Percentiles rank a stretch among this genome's conserved stretches.
These are phyloP conservation scores for Sturnus vulgaris DNA, from an alignment of 2,113 vertebrate species.

Conservation along the genomic window DNA sequence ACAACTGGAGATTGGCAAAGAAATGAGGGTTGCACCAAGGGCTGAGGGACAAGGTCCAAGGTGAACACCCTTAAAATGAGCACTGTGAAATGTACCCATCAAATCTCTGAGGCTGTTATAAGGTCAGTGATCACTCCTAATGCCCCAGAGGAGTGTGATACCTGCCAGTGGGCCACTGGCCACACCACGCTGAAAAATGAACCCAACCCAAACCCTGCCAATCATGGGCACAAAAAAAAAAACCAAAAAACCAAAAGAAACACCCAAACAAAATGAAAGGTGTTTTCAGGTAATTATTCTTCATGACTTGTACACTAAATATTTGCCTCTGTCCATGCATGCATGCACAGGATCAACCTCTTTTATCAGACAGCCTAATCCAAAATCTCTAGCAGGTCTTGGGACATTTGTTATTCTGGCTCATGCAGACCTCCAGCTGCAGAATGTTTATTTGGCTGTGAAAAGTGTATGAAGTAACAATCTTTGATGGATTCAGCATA, in stretches of 20 bases:
- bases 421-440: constrained; percentile 36
- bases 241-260: too few species aligned
- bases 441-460: constrained; percentile 53
- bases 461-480: constrained; percentile 34
- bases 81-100: neutral
- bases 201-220: neutral
- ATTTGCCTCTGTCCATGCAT: neutral
- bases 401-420: neutral
- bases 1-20: neutral
- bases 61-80: neutral
- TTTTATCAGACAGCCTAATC: neutral
- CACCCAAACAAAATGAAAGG: fast-evolving
- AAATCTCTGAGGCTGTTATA: neutral
- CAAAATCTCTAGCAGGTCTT: neutral
- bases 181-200: neutral
- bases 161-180: neutral
- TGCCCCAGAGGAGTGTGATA: neutral
- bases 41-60: neutral
- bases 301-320: neutral
- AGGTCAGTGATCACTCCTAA: neutral
- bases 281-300: neutral
- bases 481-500: constrained; percentile 19
- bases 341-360: neutral
- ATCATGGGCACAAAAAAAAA: neutral
- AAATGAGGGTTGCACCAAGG: neutral